Base-by-base conservation (phyloP, 2,888 invertebrate species). In the Tenthredo livida region DNA sequence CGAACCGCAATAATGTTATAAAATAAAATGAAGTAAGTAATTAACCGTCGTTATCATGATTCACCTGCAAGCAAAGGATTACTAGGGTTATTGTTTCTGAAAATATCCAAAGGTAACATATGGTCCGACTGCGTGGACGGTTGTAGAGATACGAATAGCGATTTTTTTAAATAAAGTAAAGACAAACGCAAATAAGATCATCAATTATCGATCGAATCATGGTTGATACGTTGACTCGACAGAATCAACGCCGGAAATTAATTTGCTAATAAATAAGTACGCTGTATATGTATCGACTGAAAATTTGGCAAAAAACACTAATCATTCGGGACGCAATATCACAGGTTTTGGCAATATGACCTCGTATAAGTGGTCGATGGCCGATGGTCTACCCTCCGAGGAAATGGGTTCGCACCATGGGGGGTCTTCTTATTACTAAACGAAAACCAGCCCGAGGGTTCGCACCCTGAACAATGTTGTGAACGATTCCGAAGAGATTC, bases 41-140 rank as follows among this genome's bases (percentile, higher is more conserved):
- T 83, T 67, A 10, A 47, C 47, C 47, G 33, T n/a, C 47, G 61
- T 84, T 84, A 84, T 84, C 84, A 25, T 65, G 65, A 84, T 84
- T 75, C 84, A 50, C 43, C 12, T 43, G 65, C 65, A 65, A 65
- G 67, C 84, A 77, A 65, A 65, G 84, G 84, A 84, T 84, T 75
- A 84, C 10, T 6, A 10, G 73, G 58, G 54, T 84, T 12, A 43
- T 37, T 40, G 25, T 61, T 73, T n/a, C 80, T 15, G 61, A 25
- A 29, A 58, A 80, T 61, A 37, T 10, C 3, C 12, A 50, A 73
- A 73, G 4, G 10, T 37, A 37, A 43, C 72, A 73, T 73, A 73
- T 40, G 72, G 72, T 21, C 43, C n/a, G 15, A n/a, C 21, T 40
- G n/a, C n/a, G n/a, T n/a, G n/a, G n/a, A 15, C 29, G 29, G 33